A percentile compares a stretch with the other conserved stretches of the same genome.
These are phyloP conservation scores for Pantherophis guttatus DNA, from an alignment of 2,113 vertebrate genomes.

Conservation along the genomic window DNA sequence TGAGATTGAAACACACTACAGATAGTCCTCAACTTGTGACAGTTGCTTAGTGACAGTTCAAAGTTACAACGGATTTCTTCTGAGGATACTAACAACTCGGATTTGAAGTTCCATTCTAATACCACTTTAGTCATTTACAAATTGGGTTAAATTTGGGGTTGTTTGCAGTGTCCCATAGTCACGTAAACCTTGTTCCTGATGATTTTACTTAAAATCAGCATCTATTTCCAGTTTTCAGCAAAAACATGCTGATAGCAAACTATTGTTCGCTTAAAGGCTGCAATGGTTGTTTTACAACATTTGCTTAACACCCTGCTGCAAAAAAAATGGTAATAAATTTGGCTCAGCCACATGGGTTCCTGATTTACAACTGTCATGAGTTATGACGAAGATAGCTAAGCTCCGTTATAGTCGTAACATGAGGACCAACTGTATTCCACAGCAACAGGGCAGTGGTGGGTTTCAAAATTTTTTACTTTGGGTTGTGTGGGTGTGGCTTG, in stretches of 20 bases:
- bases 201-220: background rate
- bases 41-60: background rate
- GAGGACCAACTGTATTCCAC: background rate
- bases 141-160: background rate
- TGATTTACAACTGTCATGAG: background rate
- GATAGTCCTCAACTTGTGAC: background rate
- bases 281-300: background rate
- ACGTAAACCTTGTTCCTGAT: background rate
- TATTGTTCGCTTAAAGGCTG: background rate
- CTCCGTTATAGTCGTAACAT: background rate
- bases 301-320: background rate
- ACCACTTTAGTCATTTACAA: background rate
- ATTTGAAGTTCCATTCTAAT: background rate
- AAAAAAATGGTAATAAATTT: background rate
- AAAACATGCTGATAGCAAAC: background rate
- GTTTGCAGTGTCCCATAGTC: background rate
- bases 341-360: background rate
- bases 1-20: background rate
- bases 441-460: too few relatives aligned
- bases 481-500: too few relatives aligned
- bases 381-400: background rate
- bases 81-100: background rate
- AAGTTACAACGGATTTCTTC: background rate
- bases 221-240: background rate
- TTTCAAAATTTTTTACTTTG: too few relatives aligned